Evolutionary conservation across 2,888 invertebrate species (phyloP), one percentile per base, ranked within the genome.

Genomic region (Zeuzera pyrina): DNA sequence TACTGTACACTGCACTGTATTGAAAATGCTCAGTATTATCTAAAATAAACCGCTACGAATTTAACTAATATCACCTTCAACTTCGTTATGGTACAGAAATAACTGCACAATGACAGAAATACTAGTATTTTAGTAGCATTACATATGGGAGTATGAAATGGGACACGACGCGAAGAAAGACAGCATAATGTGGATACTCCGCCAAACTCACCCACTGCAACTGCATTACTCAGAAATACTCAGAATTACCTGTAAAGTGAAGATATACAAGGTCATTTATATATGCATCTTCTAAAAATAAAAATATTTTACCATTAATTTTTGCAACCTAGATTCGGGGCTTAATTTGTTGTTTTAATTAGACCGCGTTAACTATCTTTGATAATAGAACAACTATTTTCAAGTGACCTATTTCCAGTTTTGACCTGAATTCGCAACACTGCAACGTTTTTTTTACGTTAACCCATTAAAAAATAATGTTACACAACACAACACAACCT

Each of bases 21-120:
- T 74, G 76, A 74, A 62, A 55, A 50, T 41, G 47, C 56, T 54
- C 56, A 58, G 57, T 49, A 61, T 55, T 59, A 55, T 63, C 59
- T 36, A 69, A 77, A 81, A 77, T 79, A 77, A 57, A 56, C 47
- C 41, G 62, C 52, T 72, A 74, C 71, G 66, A 68, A 72, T 64
- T 68, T 78, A 79, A 69, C 67, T 55, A 66, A 60, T 69, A 72
- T 77, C 68, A 77, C 78, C 81, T 81, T 81, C 79, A 58, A 50
- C 61, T 61, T 68, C 73, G 73, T 76, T 74, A 69, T 35, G 59
- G 50, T 52, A 51, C 61, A 62, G 53, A 64, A 77, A 78, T 77
- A 79, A 69, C 61, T 60, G 67, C 52, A 54, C 45, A 45, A 49
- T 32, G 47, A 64, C 69, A 67, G 66, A 69, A 71, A 74, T 67